Evolutionary conservation across 2,888 invertebrate genomes (phyloP), one percentile per base, ranked within the genome.

Genomic region (Masnerella sp.): DNA sequence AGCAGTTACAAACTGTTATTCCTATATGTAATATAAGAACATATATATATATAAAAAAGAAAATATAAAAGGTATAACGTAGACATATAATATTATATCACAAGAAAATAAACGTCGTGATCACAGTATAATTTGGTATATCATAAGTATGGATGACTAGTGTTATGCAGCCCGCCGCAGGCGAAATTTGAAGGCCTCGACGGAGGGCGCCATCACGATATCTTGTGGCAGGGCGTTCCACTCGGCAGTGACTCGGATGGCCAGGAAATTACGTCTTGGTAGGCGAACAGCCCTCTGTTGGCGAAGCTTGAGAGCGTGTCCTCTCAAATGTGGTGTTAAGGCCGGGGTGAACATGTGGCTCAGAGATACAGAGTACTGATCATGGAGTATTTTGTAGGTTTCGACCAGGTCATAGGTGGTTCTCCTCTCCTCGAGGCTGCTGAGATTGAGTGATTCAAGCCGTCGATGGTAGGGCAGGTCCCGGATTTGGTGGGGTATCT

Each of bases 251-350:
- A 11, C 17, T 11, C 42, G 7, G n/a, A 42, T 18, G 20, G 42
- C 42, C 42, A 42, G n/a, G n/a, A 42, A 42, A 5, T 18, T 42
- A n/a, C 42, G n/a, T 11, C 42, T 2, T 20, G 18, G 42, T 9
- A 42, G 17, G 5, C 42, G 42, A 7, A 8, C n/a, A 1, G 20
- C 42, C 20, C 42, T 42, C 5, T 42, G 42, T 14, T 42, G 42
- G 20, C 42, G 42, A 18, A 42, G 20, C 11, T 42, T 18, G 2
- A 42, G 18, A n/a, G 20, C 11, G 11, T 20, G 42, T 18, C 20
- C 42, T 42, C 42, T 18, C 42, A 42, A n/a, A 11, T 42, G 0
- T 12, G 34, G 11, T 1, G 34, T 34, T 2, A 2, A 12, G 1
- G 34, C 34, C 11, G 3, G 7, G 5, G 36, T 36, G 14, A 12